Percentiles rank a stretch among this genome's conserved stretches.
These are phyloP conservation scores for Autographa gamma DNA, from an alignment of 2,888 invertebrate genomes.

Conservation along the genomic window DNA sequence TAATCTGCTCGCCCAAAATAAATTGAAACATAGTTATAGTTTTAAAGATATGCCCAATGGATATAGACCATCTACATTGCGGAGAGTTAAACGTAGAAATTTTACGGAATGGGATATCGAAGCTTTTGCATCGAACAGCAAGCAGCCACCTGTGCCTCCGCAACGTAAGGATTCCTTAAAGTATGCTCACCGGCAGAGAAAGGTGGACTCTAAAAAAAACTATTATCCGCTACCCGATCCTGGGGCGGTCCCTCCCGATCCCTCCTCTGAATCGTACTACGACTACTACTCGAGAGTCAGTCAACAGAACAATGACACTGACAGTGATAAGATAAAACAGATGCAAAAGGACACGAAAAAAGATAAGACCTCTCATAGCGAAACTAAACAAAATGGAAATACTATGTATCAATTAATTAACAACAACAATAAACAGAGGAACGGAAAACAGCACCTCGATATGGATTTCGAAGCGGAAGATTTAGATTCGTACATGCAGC, in stretches of 20 bases:
- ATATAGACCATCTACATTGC: conserved; percentile 89
- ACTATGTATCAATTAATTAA: conserved; percentile 85
- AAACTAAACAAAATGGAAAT: conserved; percentile 66
- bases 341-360: conserved; percentile 78
- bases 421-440: conserved; percentile 78
- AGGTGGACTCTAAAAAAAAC: conserved; percentile 82
- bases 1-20: conserved; percentile 86
- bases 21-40: conserved; percentile 87
- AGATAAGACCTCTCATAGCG: conserved; percentile 65
- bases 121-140: conserved; percentile 75
- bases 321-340: conserved; percentile 84
- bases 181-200: conserved; percentile 86
- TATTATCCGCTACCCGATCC: conserved; percentile 83
- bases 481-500: conserved; percentile 84
- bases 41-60: conserved; percentile 90
- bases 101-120: conserved; percentile 90
- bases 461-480: conserved; percentile 83
- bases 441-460: conserved; percentile 76
- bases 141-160: conserved; percentile 81
- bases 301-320: conserved; percentile 86
- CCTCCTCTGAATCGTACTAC: conserved; percentile 85
- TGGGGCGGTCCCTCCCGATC: conserved; percentile 83
- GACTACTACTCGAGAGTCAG: conserved; percentile 87
- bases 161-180: conserved; percentile 86
- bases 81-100: conserved; percentile 87